A percentile compares a stretch with the other conserved stretches of the same genome.
These are phyloP conservation scores for Arge pagana DNA, from an alignment of 2,888 invertebrate genomes.

Conservation along the genomic window DNA sequence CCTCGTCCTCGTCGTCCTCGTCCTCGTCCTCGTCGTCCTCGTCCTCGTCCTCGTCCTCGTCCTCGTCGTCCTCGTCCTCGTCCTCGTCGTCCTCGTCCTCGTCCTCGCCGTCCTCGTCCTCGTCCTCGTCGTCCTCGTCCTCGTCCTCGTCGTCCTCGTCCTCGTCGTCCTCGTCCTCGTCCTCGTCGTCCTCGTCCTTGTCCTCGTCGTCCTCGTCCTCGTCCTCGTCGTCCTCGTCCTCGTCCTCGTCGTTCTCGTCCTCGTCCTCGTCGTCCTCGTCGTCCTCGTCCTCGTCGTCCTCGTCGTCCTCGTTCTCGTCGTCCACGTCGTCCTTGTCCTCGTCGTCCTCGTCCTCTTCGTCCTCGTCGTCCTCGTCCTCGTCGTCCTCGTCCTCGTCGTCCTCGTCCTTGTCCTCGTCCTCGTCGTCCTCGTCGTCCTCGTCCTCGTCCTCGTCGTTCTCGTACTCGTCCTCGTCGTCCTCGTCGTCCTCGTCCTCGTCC, in stretches of 20 bases:
- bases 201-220: not conserved
- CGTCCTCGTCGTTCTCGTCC: too few relatives aligned
- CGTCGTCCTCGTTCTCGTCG: too few relatives aligned
- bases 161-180: not conserved
- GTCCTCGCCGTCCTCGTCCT: too few relatives aligned
- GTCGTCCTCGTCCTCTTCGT: too few relatives aligned
- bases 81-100: not conserved
- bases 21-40: not conserved
- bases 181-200: too few relatives aligned
- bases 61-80: not conserved
- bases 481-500: too few relatives aligned
- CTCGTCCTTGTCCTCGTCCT: too few relatives aligned
- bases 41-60: not conserved
- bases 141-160: not conserved
- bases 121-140: not conserved
- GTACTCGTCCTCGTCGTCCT: too few relatives aligned
- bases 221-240: not conserved
- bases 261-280: constrained; percentile 1
- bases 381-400: not conserved
- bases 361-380: too few relatives aligned
- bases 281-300: not conserved
- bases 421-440: not conserved
- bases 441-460: not conserved
- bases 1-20: not conserved
- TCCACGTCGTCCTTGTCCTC: too few relatives aligned